phyloP scores from a whole-genome alignment of 1,140 invertebrate genomes.

The Antheraea pernyi region DNA sequence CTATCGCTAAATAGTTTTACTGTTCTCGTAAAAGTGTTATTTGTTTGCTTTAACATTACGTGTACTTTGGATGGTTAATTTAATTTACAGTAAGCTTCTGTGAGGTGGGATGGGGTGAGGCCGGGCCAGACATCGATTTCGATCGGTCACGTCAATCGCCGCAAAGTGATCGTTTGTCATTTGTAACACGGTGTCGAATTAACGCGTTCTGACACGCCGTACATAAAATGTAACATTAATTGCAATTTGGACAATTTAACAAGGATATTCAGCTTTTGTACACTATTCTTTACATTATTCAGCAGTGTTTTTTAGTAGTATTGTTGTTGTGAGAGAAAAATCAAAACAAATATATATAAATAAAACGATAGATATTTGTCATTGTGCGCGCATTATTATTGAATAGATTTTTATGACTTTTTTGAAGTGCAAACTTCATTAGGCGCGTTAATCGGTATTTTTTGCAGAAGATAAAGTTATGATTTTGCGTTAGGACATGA shows the following conservation, averaged over 20 bases:
- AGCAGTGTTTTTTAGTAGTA: no score
- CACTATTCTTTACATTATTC: no score
- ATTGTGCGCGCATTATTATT: no score
- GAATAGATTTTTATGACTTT: no score
- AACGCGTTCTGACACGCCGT: slow-evolving; percentile 1
- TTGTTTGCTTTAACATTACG: not conserved
- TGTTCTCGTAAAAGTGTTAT: not conserved
- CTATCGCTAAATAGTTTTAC: not conserved
- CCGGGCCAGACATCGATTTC: not conserved
- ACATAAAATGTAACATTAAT: slow-evolving; percentile 13
- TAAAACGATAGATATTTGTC: no score
- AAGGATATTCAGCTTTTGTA: not conserved
- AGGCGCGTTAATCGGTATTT: no score
- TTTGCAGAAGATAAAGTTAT: no score
- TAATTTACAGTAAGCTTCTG: not conserved
- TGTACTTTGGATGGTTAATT: not conserved
- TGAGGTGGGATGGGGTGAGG: not conserved
- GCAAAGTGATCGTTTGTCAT: slow-evolving; percentile 8
- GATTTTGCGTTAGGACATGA: no score
- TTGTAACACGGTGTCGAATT: slow-evolving; percentile 5
- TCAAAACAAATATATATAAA: no score
- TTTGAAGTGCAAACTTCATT: no score
- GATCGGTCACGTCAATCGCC: slow-evolving; percentile 12
- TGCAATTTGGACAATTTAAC: slow-evolving; percentile 3
- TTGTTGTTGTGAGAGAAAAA: no score